Evolutionary conservation across 2,113 vertebrate genomes (phyloP).

Genomic region (Pangasianodon gigas): DNA sequence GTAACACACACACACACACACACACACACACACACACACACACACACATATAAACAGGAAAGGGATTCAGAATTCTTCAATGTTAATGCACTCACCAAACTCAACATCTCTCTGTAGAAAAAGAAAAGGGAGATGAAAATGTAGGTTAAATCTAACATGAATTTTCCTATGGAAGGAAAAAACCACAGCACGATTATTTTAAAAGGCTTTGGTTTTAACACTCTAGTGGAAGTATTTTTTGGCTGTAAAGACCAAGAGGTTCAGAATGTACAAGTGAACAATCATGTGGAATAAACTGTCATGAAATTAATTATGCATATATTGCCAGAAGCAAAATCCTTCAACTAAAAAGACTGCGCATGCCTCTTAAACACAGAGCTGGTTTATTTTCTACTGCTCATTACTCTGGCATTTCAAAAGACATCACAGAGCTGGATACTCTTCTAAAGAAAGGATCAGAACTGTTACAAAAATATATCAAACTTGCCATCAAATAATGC

Average conservation of each 20-base stretch:
- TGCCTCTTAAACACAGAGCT: conserved; percentile 63
- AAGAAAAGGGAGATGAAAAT: neutral
- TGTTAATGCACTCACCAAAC: neutral
- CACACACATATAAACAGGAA: neutral
- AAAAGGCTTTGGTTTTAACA: conserved; percentile 19
- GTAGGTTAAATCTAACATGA: neutral
- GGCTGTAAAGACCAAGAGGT: neutral
- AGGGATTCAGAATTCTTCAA: neutral
- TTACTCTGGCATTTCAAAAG: conserved; percentile 63
- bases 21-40: conserved; percentile 17
- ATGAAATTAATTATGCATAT: conserved; percentile 62
- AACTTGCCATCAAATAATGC: conserved; percentile 22
- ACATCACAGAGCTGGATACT: conserved; percentile 54
- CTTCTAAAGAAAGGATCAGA: conserved; percentile 61
- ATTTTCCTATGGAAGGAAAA: neutral
- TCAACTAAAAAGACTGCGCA: conserved; percentile 50
- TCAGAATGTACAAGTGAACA: neutral
- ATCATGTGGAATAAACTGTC: conserved; percentile 54
- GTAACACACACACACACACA: conserved; percentile 5
- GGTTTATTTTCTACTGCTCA: conserved; percentile 62
- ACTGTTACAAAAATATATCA: conserved; percentile 51
- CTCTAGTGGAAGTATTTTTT: conserved; percentile 18
- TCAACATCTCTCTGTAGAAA: neutral
- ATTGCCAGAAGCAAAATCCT: conserved; percentile 57
- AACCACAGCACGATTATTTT: neutral